Conservation (phyloP, 2,888 invertebrate genomes). For the Philereme transversata region DNA sequence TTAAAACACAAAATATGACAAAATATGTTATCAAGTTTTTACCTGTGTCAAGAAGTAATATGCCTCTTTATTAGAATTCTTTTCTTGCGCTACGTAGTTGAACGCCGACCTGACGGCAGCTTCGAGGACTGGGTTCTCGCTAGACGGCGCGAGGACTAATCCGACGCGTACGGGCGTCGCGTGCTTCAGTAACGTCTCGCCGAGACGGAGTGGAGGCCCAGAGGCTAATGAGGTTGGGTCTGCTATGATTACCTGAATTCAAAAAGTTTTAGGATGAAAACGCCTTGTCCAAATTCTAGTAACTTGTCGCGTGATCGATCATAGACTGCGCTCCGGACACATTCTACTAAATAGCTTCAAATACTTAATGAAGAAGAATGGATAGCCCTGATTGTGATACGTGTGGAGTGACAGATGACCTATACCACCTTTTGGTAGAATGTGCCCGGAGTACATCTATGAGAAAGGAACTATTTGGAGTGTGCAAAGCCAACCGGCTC, state of each 20-base stretch:
- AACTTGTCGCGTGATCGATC: no score
- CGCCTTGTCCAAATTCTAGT: no score
- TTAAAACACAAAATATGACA: neutral
- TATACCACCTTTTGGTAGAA: no score
- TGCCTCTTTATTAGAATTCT: slow-evolving; percentile 88
- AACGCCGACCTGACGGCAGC: slow-evolving; percentile 94
- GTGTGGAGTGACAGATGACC: no score
- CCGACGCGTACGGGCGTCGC: slow-evolving; percentile 96
- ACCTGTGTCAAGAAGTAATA: slow-evolving; percentile 94
- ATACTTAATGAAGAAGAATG: no score
- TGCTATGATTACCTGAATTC: slow-evolving; percentile 89
- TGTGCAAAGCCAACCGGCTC: no score
- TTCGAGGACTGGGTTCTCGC: slow-evolving; percentile 87
- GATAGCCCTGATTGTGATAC: no score
- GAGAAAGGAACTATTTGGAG: no score
- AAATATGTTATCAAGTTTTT: slow-evolving; percentile 39
- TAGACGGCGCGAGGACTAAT: slow-evolving; percentile 88
- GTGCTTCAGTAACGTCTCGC: slow-evolving; percentile 96
- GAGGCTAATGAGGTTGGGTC: slow-evolving; percentile 90
- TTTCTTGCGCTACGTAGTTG: slow-evolving; percentile 93
- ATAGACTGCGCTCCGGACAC: no score
- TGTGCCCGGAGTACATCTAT: no score
- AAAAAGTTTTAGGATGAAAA: neutral
- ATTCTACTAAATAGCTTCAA: no score
- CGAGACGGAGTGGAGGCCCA: slow-evolving; percentile 90